Percentiles rank a stretch among this genome's conserved stretches.
Conservation (phyloP, 2,888 invertebrate genomes). For the Pegoplata infirma region DNA sequence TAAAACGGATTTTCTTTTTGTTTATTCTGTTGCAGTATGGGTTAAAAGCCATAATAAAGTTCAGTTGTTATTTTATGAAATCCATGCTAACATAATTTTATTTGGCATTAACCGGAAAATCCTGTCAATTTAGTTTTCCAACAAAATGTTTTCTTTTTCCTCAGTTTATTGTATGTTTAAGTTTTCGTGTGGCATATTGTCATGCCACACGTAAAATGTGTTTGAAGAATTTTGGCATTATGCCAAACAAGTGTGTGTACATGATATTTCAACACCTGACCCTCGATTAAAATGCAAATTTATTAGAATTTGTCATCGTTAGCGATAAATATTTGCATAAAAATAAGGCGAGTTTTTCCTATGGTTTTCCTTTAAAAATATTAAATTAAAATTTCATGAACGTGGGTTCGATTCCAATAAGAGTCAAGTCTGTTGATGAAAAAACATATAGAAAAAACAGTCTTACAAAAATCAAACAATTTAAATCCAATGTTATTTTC, state of each 20-base stretch:
- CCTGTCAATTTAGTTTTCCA: conserved; percentile 66
- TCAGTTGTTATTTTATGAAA: conserved; percentile 30
- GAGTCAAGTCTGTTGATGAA: no score
- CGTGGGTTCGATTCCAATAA: no score
- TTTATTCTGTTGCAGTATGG: neutral
- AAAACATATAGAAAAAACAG: no score
- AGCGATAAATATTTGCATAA: no score
- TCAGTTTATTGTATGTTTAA: conserved; percentile 9
- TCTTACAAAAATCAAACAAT: no score
- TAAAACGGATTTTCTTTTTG: no score
- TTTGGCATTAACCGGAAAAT: conserved; percentile 67
- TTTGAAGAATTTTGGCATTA: conserved; percentile 51
- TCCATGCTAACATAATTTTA: conserved; percentile 56
- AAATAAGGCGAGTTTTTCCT: no score
- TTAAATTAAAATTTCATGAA: neutral
- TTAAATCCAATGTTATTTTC: no score
- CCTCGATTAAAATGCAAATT: no score
- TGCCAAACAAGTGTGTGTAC: conserved; percentile 59
- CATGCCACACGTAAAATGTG: conserved; percentile 56
- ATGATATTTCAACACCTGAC: no score
- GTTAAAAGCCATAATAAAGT: conserved; percentile 32
- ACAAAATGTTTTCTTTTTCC: conserved; percentile 28
- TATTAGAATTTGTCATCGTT: no score
- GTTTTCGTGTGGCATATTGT: conserved; percentile 32
- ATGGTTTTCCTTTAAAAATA: neutral